Conservation (phyloP, 2,113 vertebrate species). For the Solenodon paradoxus region DNA sequence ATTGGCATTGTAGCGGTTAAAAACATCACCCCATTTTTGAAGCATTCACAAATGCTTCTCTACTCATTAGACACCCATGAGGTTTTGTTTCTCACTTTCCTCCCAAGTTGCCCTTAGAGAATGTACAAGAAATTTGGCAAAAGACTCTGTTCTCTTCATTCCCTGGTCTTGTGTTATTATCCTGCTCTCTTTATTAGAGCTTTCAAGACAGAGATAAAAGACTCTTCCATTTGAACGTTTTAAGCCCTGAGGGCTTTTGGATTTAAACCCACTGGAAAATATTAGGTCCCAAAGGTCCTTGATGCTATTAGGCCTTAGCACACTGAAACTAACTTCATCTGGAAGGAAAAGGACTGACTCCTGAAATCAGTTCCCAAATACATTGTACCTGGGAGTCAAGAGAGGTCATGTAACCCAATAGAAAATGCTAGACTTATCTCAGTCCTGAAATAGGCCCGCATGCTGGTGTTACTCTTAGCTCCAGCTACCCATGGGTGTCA, state of each 20-base stretch:
- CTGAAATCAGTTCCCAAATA: not conserved
- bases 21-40: conserved; percentile 37
- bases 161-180: not conserved
- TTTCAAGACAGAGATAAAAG: conserved; percentile 53
- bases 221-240: not conserved
- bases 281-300: not conserved
- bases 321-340: not conserved
- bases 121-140: conserved; percentile 2
- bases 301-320: not conserved
- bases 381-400: conserved; percentile 49
- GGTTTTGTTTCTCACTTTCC: conserved; percentile 25
- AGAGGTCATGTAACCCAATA: conserved; percentile 60
- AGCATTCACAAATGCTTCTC: conserved; percentile 39
- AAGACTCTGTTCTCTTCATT: conserved; percentile 6
- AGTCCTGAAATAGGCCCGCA: conserved; percentile 56
- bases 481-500: conserved; percentile 57
- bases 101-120: conserved; percentile 12
- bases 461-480: conserved; percentile 42
- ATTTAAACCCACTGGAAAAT: conserved; percentile 27
- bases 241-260: not conserved
- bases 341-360: not conserved
- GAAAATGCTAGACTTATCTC: conserved; percentile 59
- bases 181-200: conserved; percentile 17
- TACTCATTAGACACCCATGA: conserved; percentile 32
- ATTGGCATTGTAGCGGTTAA: conserved; percentile 60